Evolutionary conservation across 1,140 invertebrate genomes (phyloP).

Genomic region (Pseudomyrmex gracilis): DNA sequence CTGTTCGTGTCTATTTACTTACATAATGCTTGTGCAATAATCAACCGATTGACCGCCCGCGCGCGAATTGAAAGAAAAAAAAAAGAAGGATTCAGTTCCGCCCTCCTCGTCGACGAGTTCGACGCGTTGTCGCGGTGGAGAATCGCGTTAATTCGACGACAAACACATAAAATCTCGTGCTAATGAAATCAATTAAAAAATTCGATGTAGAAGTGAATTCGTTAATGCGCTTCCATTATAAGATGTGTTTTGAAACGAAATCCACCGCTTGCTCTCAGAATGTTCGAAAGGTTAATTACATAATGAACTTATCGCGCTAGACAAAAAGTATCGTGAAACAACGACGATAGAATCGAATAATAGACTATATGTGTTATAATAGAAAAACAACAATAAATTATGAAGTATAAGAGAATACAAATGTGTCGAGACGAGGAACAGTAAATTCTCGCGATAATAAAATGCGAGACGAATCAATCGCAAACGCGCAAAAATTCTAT

Average conservation of each 20-base stretch:
- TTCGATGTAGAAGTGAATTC: conserved; percentile 1
- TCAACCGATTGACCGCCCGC: conserved; percentile 67
- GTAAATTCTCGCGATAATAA: conserved; percentile 7
- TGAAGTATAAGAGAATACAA: neutral
- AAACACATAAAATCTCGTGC: neutral
- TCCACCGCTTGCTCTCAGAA: neutral
- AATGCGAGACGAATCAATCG: conserved; percentile 20
- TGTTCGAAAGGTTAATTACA: neutral
- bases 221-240: neutral
- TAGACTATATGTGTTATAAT: neutral
- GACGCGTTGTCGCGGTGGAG: conserved; percentile 35
- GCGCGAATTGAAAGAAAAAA: conserved; percentile 26
- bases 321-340: neutral
- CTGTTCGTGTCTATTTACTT: conserved; percentile 61
- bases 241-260: conserved; percentile 7
- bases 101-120: conserved; percentile 38
- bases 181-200: conserved; percentile 21
- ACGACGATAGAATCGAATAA: neutral
- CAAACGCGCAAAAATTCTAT: conserved; percentile 9
- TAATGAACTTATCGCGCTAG: neutral
- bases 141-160: conserved; percentile 20
- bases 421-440: neutral
- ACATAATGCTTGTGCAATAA: conserved; percentile 69
- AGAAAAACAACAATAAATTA: neutral
- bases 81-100: conserved; percentile 7